Base-by-base conservation (phyloP, 30 jellyfish, hydroid and myxozoan species). In the Hydra vulgaris region DNA sequence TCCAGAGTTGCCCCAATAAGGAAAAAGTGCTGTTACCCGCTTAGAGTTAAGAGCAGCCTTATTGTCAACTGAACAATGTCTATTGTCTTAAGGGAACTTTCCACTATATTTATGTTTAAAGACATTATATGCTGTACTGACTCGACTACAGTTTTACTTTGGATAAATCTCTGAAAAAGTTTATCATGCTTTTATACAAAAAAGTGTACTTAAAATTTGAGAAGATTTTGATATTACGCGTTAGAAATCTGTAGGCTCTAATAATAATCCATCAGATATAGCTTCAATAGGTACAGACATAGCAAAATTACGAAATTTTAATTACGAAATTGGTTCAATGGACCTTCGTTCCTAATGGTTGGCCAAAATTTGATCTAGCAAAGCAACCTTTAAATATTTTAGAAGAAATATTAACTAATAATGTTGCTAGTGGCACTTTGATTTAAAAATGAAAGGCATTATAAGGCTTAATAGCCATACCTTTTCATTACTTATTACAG, bases 11-110 rank as follows among this genome's bases (percentile, higher is more conserved):
- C 76, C 15, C 76, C 5, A 21, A 19, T 74, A 7, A 0, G 12
- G 81, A 21, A 19, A n/a, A 74, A 0, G 25, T 19, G 20, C 81
- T 21, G 53, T 74, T 21, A 76, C 81, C 16, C 81, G 81, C 16
- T n/a, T 74, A 23, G 81, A 74, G 74, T 23, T 74, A 27, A 20
- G 23, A 15, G 81, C 66, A 7, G 53, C 68, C 17, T 74, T 23
- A 76, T 23, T 74, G 18, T 19, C 20, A 27, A 18, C 25, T 7
- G 53, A 21, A 20, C 23, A 8, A 74, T 27, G 25, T 20, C 24
- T 24, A 21, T 23, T 40, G 61, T 40, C 12, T 40, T 40, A 40
- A 40, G 12, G 12, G 61, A 40, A 12, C 61, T 40, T 40, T 40
- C 61, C 12, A 5, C 61, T 3, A 40, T 40, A 40, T 40, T 40